Conservation (phyloP, 2,113 vertebrate species). For the Daubentonia madagascariensis region DNA sequence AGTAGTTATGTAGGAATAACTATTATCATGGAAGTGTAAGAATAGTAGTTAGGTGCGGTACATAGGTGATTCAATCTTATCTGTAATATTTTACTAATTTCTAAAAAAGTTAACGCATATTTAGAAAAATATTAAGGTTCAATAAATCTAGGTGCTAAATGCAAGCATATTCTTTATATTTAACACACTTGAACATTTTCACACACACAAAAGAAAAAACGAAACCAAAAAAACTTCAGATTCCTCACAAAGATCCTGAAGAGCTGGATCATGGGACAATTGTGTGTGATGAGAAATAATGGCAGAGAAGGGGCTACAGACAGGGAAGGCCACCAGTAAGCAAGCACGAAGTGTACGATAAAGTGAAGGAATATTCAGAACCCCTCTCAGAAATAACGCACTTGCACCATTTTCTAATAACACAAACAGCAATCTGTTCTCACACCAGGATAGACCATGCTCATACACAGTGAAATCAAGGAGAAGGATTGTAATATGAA, state of each 20-base stretch:
- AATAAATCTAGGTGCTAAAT: neutral
- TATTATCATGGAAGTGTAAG: neutral
- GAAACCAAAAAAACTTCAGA: neutral
- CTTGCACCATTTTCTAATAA: neutral
- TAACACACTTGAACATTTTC: neutral
- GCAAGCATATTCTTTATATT: neutral
- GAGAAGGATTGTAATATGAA: slow-evolving; percentile 42
- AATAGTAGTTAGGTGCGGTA: neutral
- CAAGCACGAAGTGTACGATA: neutral
- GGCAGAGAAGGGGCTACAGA: neutral
- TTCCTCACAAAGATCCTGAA: neutral
- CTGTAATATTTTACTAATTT: neutral
- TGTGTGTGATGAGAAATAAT: neutral
- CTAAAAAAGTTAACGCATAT: neutral
- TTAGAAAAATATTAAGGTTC: neutral
- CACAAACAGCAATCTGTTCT: neutral
- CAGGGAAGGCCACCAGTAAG: neutral
- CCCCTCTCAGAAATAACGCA: neutral
- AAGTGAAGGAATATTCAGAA: neutral
- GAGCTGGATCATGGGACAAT: neutral
- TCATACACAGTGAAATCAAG: neutral
- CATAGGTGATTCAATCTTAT: neutral
- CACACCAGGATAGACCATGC: neutral
- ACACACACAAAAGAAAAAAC: neutral
- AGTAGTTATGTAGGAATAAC: neutral